Percentiles rank a stretch among this genome's conserved stretches.
These are phyloP conservation scores for Sebastes aleutianus DNA, from an alignment of 2,797 vertebrate genomes.

Conservation along the genomic window DNA sequence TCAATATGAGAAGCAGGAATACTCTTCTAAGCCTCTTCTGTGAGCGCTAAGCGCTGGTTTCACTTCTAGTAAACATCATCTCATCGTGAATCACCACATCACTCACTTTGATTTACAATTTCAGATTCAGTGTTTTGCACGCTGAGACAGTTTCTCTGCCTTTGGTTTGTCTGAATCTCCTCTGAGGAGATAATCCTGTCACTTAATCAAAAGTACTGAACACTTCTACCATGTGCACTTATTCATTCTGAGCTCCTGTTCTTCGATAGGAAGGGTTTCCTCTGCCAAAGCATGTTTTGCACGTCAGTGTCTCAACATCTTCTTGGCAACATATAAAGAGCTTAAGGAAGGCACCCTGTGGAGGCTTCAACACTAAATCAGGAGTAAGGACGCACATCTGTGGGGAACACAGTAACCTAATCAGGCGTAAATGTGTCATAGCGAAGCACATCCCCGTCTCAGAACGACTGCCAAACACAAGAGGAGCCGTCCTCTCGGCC, in stretches of 20 bases:
- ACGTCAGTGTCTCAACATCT: constrained; percentile 40
- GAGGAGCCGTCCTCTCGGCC: constrained; percentile 28
- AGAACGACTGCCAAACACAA: constrained; percentile 41
- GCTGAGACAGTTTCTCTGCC: constrained; percentile 14
- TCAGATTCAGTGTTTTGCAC: constrained; percentile 16
- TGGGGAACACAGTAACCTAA: constrained; percentile 41
- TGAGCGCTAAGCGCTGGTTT: background rate
- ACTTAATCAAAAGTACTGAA: constrained; percentile 38
- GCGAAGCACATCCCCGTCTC: constrained; percentile 26
- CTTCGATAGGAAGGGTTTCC: background rate
- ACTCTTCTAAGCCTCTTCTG: constrained; percentile 13
- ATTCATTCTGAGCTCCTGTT: constrained; percentile 17
- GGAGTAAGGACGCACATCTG: constrained; percentile 45
- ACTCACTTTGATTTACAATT: constrained; percentile 40
- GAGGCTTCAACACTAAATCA: constrained; percentile 49
- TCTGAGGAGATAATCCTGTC: constrained; percentile 37
- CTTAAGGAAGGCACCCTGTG: constrained; percentile 31
- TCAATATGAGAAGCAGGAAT: constrained; percentile 12
- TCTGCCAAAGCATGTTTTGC: constrained; percentile 36
- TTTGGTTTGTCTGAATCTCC: constrained; percentile 10
- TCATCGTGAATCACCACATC: constrained; percentile 16
- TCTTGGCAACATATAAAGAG: constrained; percentile 40
- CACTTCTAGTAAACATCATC: constrained; percentile 13
- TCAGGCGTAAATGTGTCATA: constrained; percentile 58
- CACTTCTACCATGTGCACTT: background rate